Evolutionary conservation across 2,888 invertebrate genomes (phyloP).

Genomic region (Polymixis lichenea): DNA sequence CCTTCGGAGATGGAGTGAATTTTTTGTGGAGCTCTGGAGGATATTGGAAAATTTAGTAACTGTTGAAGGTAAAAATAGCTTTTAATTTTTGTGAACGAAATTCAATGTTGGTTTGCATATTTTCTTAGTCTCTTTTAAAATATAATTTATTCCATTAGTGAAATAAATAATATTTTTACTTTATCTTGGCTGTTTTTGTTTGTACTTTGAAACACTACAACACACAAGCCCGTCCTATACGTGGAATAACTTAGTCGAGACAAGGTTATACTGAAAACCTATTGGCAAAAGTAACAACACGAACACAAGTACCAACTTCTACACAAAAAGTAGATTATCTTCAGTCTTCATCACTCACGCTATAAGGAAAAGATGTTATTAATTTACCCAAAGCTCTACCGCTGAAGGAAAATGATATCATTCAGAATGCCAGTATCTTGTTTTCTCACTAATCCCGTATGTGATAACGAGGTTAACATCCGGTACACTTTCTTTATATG

Average conservation of each 20-base stretch:
- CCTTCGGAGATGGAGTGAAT: constrained; percentile 65
- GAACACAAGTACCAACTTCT: not conserved
- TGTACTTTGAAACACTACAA: not conserved
- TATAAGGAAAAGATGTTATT: constrained; percentile 47
- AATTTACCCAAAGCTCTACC: constrained; percentile 37
- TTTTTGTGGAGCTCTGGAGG: constrained; percentile 43
- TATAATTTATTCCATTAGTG: too few species aligned
- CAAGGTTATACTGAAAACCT: not conserved
- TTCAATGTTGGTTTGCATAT: not conserved
- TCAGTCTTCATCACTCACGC: constrained; percentile 26
- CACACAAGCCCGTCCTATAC: not conserved
- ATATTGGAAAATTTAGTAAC: constrained; percentile 48
- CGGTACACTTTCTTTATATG: constrained; percentile 26
- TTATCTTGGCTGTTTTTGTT: not conserved
- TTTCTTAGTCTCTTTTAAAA: not conserved
- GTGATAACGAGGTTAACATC: constrained; percentile 41
- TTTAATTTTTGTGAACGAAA: not conserved
- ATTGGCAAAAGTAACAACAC: constrained; percentile 19
- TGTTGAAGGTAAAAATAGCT: not conserved
- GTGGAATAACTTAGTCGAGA: not conserved
- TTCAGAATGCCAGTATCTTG: constrained; percentile 39
- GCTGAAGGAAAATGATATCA: constrained; percentile 38
- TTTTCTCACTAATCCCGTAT: constrained; percentile 35
- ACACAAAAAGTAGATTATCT: constrained; percentile 32
- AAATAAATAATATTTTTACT: not conserved